Conservation (phyloP, 1,140 invertebrate genomes). For the Drosophila cardini region DNA sequence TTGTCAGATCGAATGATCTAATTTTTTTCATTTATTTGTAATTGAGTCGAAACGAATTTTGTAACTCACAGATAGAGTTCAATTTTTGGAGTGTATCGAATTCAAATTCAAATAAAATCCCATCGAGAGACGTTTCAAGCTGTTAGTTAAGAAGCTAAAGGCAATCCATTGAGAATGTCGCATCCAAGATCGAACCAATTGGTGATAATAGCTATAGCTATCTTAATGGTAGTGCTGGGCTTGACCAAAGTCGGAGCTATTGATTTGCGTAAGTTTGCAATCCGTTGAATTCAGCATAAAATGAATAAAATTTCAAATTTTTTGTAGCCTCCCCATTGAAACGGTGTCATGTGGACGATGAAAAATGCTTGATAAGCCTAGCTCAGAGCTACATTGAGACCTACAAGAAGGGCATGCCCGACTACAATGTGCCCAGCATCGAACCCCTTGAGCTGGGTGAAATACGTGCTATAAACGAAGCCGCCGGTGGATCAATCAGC, state of each 20-base stretch:
- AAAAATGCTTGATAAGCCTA: slow-evolving; percentile 46
- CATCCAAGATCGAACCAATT: too few relatives aligned
- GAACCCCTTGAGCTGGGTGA: slow-evolving; percentile 51
- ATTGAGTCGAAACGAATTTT: too few relatives aligned
- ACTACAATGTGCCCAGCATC: slow-evolving; percentile 27
- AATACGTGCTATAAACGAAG: slow-evolving; percentile 36
- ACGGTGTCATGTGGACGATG: slow-evolving; percentile 54
- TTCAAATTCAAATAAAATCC: too few relatives aligned
- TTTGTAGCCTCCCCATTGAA: slow-evolving; percentile 45
- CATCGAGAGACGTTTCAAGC: too few relatives aligned
- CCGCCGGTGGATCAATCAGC: slow-evolving; percentile 41
- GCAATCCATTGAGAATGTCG: too few relatives aligned
- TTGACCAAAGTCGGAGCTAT: neutral
- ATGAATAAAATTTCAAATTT: neutral
- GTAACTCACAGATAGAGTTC: too few relatives aligned
- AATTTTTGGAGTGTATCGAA: too few relatives aligned
- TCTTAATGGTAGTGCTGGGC: too few relatives aligned
- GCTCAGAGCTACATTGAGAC: slow-evolving; percentile 31
- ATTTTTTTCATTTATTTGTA: too few relatives aligned
- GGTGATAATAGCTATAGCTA: too few relatives aligned
- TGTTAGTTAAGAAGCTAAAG: too few relatives aligned
- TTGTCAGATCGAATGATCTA: too few relatives aligned
- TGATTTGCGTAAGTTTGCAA: neutral
- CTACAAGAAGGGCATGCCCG: slow-evolving; percentile 46
- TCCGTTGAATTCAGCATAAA: neutral